Base-by-base conservation (phyloP, 1,140 invertebrate species). In the Drosophila serrata region DNA sequence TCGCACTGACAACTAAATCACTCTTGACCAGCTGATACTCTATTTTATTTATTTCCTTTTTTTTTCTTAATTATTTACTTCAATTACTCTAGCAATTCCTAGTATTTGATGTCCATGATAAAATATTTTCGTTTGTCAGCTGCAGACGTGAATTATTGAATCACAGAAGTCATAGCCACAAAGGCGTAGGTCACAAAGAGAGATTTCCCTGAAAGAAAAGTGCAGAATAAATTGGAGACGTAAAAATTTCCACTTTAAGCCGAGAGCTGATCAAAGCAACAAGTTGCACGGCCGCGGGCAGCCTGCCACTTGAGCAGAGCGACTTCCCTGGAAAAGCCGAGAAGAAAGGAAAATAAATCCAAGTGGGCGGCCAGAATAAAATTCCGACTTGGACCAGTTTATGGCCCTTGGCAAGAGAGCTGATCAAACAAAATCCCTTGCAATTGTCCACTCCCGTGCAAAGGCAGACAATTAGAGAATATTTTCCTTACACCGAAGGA, bases 191-290 rank as follows among this genome's bases (percentile, higher is more conserved):
- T 6, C 29, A 35, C 43, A 22, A 27, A 15, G 22, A 15, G 22
- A 27, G 39, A 13, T 42, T 5, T 43, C n/a, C 19, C 27, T 9
- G 6, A 11, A n/a, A 35, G 9, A 22, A 13, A 72, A 72, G 68
- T 72, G 51, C 27, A 59, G 19, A 72, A 59, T 48, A 72, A 72
- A 70, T 40, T 39, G 33, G 35, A 24, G 17, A 58, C 8, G 68
- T 33, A 22, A 43, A 35, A 59, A 40, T 40, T 17, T 72, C 51
- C 13, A 22, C 53, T 40, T 49, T 31, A 17, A 42, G 43, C 43
- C 35, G 43, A 40, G n/a, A 35, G 67, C 67, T 73, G 69, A 73
- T 73, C 69, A 73, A 73, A 73, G 69, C 69, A 73, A 73, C 69
- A 73, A 73, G 69, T 72, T 58, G 35, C 65, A 59, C 2, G 37